phyloP scores from a whole-genome alignment of 2,888 invertebrate genomes.

The Panzeria rudis region DNA sequence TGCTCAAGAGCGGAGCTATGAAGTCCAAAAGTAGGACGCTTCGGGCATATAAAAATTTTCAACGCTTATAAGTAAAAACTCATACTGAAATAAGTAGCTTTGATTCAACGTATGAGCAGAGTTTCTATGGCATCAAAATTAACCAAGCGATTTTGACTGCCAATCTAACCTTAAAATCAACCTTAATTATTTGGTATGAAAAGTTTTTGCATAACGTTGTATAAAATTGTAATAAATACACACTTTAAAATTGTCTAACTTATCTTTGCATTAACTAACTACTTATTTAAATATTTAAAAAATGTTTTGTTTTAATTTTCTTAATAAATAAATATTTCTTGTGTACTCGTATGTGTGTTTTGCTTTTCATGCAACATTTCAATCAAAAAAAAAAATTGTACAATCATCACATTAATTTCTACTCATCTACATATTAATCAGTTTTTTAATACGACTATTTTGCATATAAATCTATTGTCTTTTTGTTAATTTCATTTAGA shows the following conservation, averaged over 20 bases:
- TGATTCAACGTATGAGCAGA: no score
- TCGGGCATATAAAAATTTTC: no score
- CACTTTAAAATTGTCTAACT: not conserved
- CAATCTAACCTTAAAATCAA: no score
- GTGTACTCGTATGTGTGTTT: not conserved
- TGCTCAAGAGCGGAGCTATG: no score
- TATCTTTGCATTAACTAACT: not conserved
- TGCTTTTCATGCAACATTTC: slow-evolving; percentile 47
- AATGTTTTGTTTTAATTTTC: slow-evolving; percentile 33
- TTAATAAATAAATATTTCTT: slow-evolving; percentile 16
- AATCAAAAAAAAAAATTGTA: slow-evolving; percentile 16
- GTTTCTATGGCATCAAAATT: no score
- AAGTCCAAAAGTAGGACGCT: no score
- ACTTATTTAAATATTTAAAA: not conserved
- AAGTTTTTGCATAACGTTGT: no score
- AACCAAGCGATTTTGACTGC: no score
- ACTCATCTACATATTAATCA: not conserved
- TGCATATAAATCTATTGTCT: slow-evolving; percentile 61
- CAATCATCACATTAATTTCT: slow-evolving; percentile 25
- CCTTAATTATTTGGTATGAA: no score
- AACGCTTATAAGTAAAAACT: no score
- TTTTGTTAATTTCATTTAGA: slow-evolving; percentile 47
- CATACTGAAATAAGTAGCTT: no score
- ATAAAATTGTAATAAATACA: no score
- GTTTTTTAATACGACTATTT: slow-evolving; percentile 19